Conservation (phyloP, 2,888 invertebrate genomes). For the Heteromyza rotundicornis region DNA sequence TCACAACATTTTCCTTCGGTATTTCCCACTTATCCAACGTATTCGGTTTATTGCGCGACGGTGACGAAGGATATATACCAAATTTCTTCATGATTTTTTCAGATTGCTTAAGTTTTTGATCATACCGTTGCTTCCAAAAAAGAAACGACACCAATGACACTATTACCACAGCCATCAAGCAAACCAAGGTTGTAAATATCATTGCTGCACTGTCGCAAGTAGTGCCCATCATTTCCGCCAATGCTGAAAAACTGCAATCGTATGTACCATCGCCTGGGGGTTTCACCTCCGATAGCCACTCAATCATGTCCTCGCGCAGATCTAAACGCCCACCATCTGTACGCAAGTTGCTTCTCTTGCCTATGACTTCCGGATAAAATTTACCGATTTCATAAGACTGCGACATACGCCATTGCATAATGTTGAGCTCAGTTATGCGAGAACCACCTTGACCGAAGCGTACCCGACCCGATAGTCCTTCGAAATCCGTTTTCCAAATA, state of each 20-base stretch:
- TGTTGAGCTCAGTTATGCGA: slow-evolving; percentile 68
- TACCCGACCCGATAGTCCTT: slow-evolving; percentile 77
- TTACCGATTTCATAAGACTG: slow-evolving; percentile 65
- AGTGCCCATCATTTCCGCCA: slow-evolving; percentile 72
- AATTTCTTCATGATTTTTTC: slow-evolving; percentile 74
- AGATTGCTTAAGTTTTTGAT: slow-evolving; percentile 70
- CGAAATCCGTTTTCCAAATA: slow-evolving; percentile 72
- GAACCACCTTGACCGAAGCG: slow-evolving; percentile 74
- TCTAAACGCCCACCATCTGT: slow-evolving; percentile 65
- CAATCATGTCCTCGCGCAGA: slow-evolving; percentile 66
- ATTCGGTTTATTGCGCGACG: slow-evolving; percentile 62
- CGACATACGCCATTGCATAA: slow-evolving; percentile 68
- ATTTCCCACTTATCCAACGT: slow-evolving; percentile 88
- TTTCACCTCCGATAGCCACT: slow-evolving; percentile 67
- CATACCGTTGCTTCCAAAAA: slow-evolving; percentile 73
- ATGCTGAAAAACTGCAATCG: slow-evolving; percentile 71
- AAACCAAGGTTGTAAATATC: slow-evolving; percentile 68
- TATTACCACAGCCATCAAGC: slow-evolving; percentile 61
- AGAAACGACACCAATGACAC: slow-evolving; percentile 67
- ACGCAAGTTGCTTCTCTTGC: slow-evolving; percentile 51
- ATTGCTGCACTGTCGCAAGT: slow-evolving; percentile 73
- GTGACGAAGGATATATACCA: slow-evolving; percentile 69
- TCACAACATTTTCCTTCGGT: slow-evolving; percentile 80
- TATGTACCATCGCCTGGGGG: slow-evolving; percentile 74
- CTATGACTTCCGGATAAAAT: slow-evolving; percentile 66